Base-by-base conservation (phyloP, 1,140 invertebrate genomes). In the Pemphigus obesinymphae region DNA sequence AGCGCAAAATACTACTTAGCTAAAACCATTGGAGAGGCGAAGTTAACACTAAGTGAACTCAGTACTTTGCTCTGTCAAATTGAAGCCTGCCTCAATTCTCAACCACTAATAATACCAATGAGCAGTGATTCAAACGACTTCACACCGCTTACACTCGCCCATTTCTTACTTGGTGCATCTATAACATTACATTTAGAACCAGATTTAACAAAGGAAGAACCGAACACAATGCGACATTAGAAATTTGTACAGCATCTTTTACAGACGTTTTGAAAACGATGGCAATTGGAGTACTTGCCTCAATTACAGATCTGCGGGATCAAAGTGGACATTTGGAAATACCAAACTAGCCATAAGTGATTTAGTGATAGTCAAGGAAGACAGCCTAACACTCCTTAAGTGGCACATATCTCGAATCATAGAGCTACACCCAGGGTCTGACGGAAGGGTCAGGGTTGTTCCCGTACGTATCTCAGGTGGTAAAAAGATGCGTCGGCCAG, bases 241-340 rank as follows among this genome's bases (percentile, higher is more conserved):
- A n/a, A n/a, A n/a, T n/a, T n/a, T n/a, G n/a, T n/a, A n/a, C n/a
- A n/a, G n/a, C n/a, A n/a, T n/a, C n/a, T n/a, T n/a, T n/a, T n/a
- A n/a, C n/a, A n/a, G n/a, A n/a, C n/a, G n/a, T n/a, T n/a, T n/a
- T n/a, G n/a, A 83, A 82, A 83, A 53, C 80, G 84, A 26, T 86
- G 85, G 85, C 31, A 34, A 1, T 43, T 55, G 23, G 85, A 86
- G 48, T 86, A 86, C 66, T 5, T 86, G 29, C 34, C 73, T 45
- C 34, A 85, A 72, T 53, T 87, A 53, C 86, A 87, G 82, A 72
- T 82, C 40, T n/a, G n/a, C n/a, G n/a, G n/a, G n/a, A n/a, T n/a
- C n/a, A n/a, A n/a, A n/a, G n/a, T n/a, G n/a, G n/a, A n/a, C n/a
- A n/a, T n/a, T n/a, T n/a, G n/a, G n/a, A n/a, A n/a, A n/a, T n/a